A percentile compares a stretch with the other conserved stretches of the same genome.
These are phyloP conservation scores for Anoplius nigerrimus DNA, from an alignment of 2,888 invertebrate genomes.

Conservation along the genomic window DNA sequence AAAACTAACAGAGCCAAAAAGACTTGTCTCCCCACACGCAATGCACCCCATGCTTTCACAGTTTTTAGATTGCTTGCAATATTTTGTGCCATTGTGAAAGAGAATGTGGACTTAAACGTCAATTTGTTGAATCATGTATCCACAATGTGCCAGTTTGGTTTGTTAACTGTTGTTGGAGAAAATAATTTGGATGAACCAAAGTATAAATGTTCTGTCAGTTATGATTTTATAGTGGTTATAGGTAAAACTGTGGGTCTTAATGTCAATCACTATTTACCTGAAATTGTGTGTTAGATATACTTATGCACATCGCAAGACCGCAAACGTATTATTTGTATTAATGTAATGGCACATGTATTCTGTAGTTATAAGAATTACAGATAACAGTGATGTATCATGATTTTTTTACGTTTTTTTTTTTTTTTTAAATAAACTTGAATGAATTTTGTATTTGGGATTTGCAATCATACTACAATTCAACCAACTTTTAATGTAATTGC, in stretches of 20 bases:
- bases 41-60: constrained; percentile 83
- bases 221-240: constrained; percentile 87
- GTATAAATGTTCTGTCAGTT: constrained; percentile 90
- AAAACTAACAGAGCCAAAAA: constrained; percentile 64
- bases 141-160: constrained; percentile 88
- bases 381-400: too few relatives aligned
- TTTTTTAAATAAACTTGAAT: background rate
- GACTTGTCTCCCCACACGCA: too few relatives aligned
- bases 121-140: constrained; percentile 92
- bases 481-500: background rate
- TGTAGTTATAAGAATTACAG: constrained; percentile 7
- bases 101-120: constrained; percentile 89
- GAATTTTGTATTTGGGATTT: background rate
- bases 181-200: constrained; percentile 87
- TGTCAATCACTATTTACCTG: constrained; percentile 85
- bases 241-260: constrained; percentile 87
- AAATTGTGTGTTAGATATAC: constrained; percentile 77
- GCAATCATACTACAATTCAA: background rate
- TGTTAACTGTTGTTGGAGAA: constrained; percentile 84
- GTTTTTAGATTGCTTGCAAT: constrained; percentile 90
- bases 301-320: background rate
- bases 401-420: background rate
- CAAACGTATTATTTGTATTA: constrained; percentile 28
- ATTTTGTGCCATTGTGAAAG: constrained; percentile 91
- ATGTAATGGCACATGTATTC: too few relatives aligned